Evolutionary conservation across 2,888 invertebrate genomes (phyloP).

Genomic region (Serripes groenlandicus): DNA sequence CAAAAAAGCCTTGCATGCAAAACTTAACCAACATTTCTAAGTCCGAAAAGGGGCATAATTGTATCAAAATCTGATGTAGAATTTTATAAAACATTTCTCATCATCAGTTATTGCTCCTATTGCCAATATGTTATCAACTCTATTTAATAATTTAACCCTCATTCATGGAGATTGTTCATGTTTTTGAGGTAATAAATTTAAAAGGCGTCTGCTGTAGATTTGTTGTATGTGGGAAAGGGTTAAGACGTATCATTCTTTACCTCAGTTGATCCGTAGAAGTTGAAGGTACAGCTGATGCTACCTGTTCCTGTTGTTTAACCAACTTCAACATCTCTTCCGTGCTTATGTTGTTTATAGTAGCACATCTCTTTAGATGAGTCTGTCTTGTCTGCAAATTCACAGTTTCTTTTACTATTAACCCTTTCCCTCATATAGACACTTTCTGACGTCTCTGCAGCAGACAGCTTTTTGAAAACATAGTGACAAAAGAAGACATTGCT

Average conservation of each 20-base stretch:
- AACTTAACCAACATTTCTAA: too few relatives aligned
- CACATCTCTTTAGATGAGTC: constrained; percentile 80
- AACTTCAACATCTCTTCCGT: constrained; percentile 74
- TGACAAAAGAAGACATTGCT: too few relatives aligned
- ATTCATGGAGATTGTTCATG: too few relatives aligned
- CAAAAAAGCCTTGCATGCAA: too few relatives aligned
- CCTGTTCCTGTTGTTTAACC: constrained; percentile 74
- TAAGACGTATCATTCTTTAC: not conserved
- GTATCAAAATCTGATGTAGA: too few relatives aligned
- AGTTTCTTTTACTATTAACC: not conserved
- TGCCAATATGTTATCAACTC: too few relatives aligned
- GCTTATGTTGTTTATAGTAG: constrained; percentile 61
- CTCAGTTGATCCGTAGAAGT: not conserved
- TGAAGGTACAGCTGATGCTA: not conserved
- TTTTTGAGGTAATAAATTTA: not conserved
- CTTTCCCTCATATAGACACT: not conserved
- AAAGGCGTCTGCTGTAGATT: not conserved
- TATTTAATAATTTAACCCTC: too few relatives aligned
- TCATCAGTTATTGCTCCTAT: too few relatives aligned
- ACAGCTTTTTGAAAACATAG: not conserved
- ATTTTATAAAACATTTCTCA: too few relatives aligned
- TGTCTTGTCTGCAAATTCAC: constrained; percentile 67
- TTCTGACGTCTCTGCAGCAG: not conserved
- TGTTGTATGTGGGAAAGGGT: not conserved
- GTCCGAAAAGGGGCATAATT: too few relatives aligned